These are phyloP conservation scores for Uropsilus gracilis DNA, from an alignment of 2,113 vertebrate species.

Conservation along the genomic window DNA sequence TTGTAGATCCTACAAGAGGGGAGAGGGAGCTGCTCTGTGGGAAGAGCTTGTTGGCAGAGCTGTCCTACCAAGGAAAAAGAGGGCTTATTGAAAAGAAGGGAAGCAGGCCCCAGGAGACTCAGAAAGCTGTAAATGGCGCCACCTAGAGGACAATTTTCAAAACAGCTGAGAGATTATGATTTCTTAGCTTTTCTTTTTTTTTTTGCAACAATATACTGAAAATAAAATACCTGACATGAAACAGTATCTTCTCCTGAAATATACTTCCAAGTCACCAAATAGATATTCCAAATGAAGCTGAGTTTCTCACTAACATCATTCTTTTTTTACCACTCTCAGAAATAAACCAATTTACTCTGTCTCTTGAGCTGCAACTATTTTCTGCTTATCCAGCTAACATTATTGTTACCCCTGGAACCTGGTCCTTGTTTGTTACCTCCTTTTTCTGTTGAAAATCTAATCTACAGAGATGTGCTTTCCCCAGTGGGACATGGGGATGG, in stretches of 20 bases:
- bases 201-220: not conserved
- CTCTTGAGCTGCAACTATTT: not conserved
- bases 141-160: slow-evolving; percentile 49
- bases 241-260: not conserved
- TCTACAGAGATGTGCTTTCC: too few species aligned
- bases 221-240: not conserved
- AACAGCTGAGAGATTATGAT: not conserved
- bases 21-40: not conserved
- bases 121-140: slow-evolving; percentile 61
- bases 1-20: not conserved
- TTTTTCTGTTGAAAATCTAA: too few species aligned
- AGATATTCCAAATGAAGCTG: not conserved
- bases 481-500: too few species aligned
- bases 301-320: not conserved
- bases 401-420: not conserved
- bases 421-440: too few species aligned
- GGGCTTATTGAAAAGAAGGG: not conserved
- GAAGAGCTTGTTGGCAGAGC: not conserved
- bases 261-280: not conserved
- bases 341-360: not conserved
- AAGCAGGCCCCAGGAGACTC: not conserved
- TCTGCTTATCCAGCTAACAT: not conserved
- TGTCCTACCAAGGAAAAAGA: not conserved
- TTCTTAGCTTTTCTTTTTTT: too few species aligned
- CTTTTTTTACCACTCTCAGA: not conserved